These are phyloP conservation scores for Gobio gobio DNA, from an alignment of 2,113 vertebrate species.

Conservation along the genomic window DNA sequence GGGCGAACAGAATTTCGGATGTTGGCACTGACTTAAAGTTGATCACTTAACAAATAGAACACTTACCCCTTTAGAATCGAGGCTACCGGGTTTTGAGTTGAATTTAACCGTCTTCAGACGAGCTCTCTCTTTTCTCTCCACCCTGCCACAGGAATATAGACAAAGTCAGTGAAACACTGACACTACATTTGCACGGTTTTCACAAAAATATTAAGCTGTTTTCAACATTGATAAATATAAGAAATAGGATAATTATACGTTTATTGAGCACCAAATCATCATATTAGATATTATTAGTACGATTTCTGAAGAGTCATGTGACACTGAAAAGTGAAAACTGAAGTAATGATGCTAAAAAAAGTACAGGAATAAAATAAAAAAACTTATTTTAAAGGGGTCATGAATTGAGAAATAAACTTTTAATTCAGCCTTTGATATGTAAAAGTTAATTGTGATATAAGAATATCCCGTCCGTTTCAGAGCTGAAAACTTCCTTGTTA, in stretches of 20 bases:
- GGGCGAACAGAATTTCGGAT: not conserved
- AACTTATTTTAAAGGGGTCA: too few species aligned
- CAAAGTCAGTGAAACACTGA: not conserved
- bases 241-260: not conserved
- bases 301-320: not conserved
- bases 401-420: too few species aligned
- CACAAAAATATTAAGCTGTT: not conserved
- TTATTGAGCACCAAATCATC: not conserved
- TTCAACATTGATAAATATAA: not conserved
- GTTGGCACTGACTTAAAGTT: conserved; percentile 33
- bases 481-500: too few species aligned
- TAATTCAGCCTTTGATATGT: too few species aligned
- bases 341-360: not conserved
- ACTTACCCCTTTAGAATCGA: conserved; percentile 95
- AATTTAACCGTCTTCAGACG: conserved; percentile 98
- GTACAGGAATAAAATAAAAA: too few species aligned
- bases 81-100: conserved; percentile 90
- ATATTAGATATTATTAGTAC: not conserved
- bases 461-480: too few species aligned
- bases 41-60: conserved; percentile 4
- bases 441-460: too few species aligned
- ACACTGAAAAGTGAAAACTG: not conserved
- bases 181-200: not conserved
- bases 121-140: conserved; percentile 94
- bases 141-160: conserved; percentile 71